Evolutionary conservation across 2,113 vertebrate genomes (phyloP).

Genomic region (Empidonax alnorum): DNA sequence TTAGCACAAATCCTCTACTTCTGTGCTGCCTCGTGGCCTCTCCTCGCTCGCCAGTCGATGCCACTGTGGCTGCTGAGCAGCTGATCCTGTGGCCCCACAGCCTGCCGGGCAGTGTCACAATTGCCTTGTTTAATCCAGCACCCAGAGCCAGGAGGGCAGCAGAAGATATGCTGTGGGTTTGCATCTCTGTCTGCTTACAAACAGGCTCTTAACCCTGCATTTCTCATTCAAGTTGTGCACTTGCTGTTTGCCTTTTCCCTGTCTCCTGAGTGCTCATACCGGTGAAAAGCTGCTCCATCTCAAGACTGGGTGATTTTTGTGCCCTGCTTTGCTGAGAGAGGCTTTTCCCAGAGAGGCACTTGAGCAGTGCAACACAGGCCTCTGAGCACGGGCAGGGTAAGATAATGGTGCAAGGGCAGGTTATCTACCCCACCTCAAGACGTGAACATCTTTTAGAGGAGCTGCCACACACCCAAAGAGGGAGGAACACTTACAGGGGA

Average conservation of each 20-base stretch:
- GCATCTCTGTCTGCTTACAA: background rate
- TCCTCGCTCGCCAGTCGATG: background rate
- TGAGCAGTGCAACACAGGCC: background rate
- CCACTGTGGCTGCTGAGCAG: background rate
- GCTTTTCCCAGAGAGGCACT: background rate
- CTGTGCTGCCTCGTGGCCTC: conserved; percentile 2
- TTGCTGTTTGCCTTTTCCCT: background rate
- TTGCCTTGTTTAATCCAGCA: background rate
- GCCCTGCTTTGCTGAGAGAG: background rate
- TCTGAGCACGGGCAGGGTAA: background rate
- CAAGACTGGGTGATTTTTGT: background rate
- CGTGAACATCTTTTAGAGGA: background rate
- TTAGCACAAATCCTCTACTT: conserved; percentile 53
- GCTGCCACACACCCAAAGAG: background rate
- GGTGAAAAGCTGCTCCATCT: background rate
- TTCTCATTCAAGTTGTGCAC: accelerated
- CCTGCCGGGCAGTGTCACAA: background rate
- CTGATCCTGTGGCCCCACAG: background rate
- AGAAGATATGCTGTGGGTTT: background rate
- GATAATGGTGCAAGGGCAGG: accelerated
- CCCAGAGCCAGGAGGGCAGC: background rate
- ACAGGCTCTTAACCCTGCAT: accelerated
- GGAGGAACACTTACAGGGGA: background rate
- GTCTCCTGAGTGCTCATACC: accelerated
- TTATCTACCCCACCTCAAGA: background rate